Percentiles rank a stretch among this genome's conserved stretches.
phyloP scores from a whole-genome alignment of 2,797 vertebrate genomes.

The Chaenodraco wilsoni region DNA sequence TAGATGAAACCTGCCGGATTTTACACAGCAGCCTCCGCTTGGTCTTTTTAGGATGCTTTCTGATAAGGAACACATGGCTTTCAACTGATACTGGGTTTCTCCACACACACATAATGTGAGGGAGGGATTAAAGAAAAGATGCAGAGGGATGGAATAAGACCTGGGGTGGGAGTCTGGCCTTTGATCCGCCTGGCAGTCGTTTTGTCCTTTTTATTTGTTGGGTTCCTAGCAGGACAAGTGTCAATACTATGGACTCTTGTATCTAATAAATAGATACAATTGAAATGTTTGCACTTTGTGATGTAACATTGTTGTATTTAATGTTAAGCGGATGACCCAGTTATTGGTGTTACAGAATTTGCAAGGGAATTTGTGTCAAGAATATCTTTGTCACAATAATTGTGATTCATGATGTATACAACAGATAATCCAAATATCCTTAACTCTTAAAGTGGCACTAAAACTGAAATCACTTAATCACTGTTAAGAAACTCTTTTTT shows the following conservation, averaged over 20 bases:
- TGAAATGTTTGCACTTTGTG: neutral
- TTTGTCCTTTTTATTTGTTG: too few species aligned
- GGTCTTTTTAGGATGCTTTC: slow-evolving; percentile 32
- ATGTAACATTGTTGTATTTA: neutral
- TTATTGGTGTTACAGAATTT: neutral
- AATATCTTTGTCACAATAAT: too few species aligned
- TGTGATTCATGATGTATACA: too few species aligned
- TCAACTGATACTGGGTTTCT: slow-evolving; percentile 23
- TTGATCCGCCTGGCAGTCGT: neutral
- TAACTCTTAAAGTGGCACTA: too few species aligned
- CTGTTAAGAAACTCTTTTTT: too few species aligned
- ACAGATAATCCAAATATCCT: too few species aligned
- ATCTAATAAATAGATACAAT: too few species aligned
- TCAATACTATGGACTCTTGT: too few species aligned
- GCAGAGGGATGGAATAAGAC: neutral
- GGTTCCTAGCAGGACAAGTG: too few species aligned
- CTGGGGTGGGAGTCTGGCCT: neutral
- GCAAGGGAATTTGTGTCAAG: too few species aligned
- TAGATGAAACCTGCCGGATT: neutral
- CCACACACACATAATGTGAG: slow-evolving; percentile 17
- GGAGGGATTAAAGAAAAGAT: neutral
- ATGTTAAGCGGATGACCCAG: neutral
- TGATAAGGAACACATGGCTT: slow-evolving; percentile 53
- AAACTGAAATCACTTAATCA: too few species aligned
- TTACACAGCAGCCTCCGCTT: slow-evolving; percentile 23